Evolutionary conservation across 2,113 vertebrate species (phyloP), one percentile per base, ranked within the genome.

Genomic region (Dolichallabes microphthalmus): DNA sequence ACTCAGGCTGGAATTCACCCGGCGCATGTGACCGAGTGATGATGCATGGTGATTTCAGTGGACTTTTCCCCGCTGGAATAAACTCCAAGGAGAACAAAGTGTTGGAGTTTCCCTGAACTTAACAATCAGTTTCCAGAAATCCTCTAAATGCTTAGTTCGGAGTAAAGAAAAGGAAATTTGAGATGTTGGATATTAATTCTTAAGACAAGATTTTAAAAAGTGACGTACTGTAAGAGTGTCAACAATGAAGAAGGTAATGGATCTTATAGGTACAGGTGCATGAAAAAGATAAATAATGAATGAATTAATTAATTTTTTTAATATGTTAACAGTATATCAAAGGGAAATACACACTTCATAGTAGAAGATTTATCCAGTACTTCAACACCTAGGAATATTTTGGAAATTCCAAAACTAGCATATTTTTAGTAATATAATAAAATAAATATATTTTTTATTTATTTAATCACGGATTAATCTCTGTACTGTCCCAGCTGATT

Each of bases 1-100:
- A 45, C 32, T 74, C 68, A 74, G 69, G 45, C 79, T 81, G 82
- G 86, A 82, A 85, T 76, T 82, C 60, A 87, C 86, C 86, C 27
- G 14, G 63, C 52, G 19, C 82, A 77, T 81, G 82, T 81, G 78
- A 87, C 76, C 11, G 32, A 17, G 69, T 77, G 79, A 78, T 39
- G 69, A 69, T 69, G 53, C 58, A 27, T n/a, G 39, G 14, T 15
- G 17, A 19, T 69, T 75, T 61, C 6, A 61, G 53, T 78, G 19
- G 50, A 45, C 55, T 52, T 55, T 79, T 87, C 68, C 74, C 35
- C 9, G 53, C 30, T n/a, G 32, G 52, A 58, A 69, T 76, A 20
- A 78, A 77, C 4, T 58, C 25, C 22, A 2, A 69, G 22, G 20
- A 84, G 82, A 83, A 84, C 80, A 83, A 82, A 69, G 39, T 6